phyloP scores from a whole-genome alignment of 2,888 invertebrate species.

The Diplolepis rosae region DNA sequence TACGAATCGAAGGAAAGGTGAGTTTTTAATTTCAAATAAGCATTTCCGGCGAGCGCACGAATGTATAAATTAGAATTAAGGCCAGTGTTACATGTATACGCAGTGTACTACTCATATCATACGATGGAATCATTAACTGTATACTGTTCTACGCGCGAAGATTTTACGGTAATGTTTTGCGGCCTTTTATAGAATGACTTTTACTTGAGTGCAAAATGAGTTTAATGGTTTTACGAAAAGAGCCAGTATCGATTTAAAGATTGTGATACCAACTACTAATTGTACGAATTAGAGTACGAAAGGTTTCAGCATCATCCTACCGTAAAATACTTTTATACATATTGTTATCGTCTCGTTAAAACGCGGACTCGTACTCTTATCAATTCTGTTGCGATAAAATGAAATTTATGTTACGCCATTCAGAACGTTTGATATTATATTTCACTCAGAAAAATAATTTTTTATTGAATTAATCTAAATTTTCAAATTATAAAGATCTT shows the following conservation, averaged over 20 bases:
- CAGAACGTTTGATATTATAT: constrained; percentile 40
- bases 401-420: constrained; percentile 5
- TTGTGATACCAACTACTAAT: constrained; percentile 55
- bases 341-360: constrained; percentile 53
- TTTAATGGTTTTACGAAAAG: constrained; percentile 38
- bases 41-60: constrained; percentile 43
- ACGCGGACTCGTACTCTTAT: constrained; percentile 40
- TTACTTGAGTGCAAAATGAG: constrained; percentile 46
- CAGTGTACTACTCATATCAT: constrained; percentile 73
- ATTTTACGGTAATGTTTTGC: constrained; percentile 52
- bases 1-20: not conserved
- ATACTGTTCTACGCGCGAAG: constrained; percentile 40
- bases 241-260: constrained; percentile 55
- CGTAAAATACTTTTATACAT: constrained; percentile 53
- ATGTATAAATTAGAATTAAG: constrained; percentile 73
- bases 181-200: constrained; percentile 45
- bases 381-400: constrained; percentile 33
- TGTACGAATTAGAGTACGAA: constrained; percentile 44
- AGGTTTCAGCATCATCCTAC: constrained; percentile 47
- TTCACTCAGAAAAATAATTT: constrained; percentile 12
- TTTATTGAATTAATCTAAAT: constrained; percentile 31
- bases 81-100: constrained; percentile 74
- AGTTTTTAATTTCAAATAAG: constrained; percentile 20
- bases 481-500: constrained; percentile 26
- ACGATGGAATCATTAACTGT: constrained; percentile 59